Evolutionary conservation across 2,113 vertebrate genomes (phyloP).

Genomic region (Anhinga rufa): DNA sequence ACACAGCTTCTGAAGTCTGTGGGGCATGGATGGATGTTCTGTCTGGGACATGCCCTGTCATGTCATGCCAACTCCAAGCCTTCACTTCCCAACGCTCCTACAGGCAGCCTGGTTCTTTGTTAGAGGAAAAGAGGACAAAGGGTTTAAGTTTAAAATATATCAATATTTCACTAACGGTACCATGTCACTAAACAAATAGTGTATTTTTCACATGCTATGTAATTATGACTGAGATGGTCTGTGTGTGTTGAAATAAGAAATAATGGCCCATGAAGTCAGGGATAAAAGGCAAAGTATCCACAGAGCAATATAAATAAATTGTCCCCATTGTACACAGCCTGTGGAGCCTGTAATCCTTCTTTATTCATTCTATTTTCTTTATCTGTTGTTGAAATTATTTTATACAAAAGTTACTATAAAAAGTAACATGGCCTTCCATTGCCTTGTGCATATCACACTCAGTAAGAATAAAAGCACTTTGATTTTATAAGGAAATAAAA

Average conservation of each 20-base stretch:
- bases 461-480: background rate
- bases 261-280: background rate
- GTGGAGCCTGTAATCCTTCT: background rate
- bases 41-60: background rate
- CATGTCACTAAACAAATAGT: background rate
- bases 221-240: background rate
- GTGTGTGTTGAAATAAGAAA: background rate
- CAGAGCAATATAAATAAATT: background rate
- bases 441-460: background rate
- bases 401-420: background rate
- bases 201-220: background rate
- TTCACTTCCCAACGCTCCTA: background rate
- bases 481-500: background rate
- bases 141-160: background rate
- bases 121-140: background rate
- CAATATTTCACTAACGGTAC: background rate
- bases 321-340: background rate
- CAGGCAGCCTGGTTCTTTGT: background rate
- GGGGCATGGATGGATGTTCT: background rate
- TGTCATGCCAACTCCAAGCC: background rate
- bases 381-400: background rate
- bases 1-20: background rate
- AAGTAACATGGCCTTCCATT: background rate
- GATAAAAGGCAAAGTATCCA: background rate
- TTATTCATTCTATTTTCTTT: background rate